phyloP scores from a whole-genome alignment of 2,113 vertebrate genomes.

The Actinemys pallida region DNA sequence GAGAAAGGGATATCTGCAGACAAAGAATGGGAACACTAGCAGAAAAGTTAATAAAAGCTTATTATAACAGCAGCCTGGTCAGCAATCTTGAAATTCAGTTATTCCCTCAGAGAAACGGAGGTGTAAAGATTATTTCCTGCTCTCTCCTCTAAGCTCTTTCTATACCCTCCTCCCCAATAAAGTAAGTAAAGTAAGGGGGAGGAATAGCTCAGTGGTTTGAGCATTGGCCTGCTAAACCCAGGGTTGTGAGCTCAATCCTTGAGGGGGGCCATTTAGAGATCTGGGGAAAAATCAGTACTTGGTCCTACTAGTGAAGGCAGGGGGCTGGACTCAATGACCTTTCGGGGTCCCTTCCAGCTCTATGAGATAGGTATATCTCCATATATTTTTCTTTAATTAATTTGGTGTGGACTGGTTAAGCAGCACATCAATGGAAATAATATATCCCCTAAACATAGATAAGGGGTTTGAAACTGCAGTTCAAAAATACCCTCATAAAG shows the following conservation, averaged over 20 bases:
- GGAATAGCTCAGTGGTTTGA: too few relatives aligned
- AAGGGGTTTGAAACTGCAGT: neutral
- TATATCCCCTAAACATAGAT: neutral
- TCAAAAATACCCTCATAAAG: slow-evolving; percentile 7
- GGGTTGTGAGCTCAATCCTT: too few relatives aligned
- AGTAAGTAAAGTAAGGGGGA: slow-evolving; percentile 27
- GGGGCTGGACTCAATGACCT: too few relatives aligned
- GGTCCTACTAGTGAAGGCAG: too few relatives aligned
- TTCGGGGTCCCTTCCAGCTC: too few relatives aligned
- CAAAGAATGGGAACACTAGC: slow-evolving; percentile 3
- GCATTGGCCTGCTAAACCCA: too few relatives aligned
- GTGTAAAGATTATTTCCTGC: slow-evolving; percentile 66
- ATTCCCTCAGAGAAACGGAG: slow-evolving; percentile 48
- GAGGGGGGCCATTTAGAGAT: too few relatives aligned
- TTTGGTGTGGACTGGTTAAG: neutral
- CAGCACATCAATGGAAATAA: neutral
- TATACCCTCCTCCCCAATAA: neutral
- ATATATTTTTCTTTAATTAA: slow-evolving; percentile 36
- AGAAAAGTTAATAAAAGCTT: slow-evolving; percentile 62
- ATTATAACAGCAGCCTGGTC: slow-evolving; percentile 35
- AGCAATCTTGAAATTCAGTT: slow-evolving; percentile 23
- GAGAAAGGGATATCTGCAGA: neutral
- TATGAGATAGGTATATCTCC: too few relatives aligned
- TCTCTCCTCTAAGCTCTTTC: slow-evolving; percentile 23
- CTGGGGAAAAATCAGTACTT: too few relatives aligned